Percentiles rank a stretch among this genome's conserved stretches.
phyloP scores from a whole-genome alignment of 1,140 invertebrate genomes.

The Agrypnia vestita region DNA sequence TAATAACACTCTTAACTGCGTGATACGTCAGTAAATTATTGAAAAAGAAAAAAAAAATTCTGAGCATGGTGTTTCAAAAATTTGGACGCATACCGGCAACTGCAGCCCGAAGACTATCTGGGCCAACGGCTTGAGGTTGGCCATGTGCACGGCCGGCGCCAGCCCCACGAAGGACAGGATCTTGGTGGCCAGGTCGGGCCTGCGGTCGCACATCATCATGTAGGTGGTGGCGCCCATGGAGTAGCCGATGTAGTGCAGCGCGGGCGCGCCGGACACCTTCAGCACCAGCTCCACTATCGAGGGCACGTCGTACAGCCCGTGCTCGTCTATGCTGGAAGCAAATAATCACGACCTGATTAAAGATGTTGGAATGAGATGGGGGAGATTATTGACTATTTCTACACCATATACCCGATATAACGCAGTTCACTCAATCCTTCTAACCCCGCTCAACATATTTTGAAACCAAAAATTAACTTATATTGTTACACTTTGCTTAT shows the following conservation, averaged over 20 bases:
- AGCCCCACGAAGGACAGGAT: slow-evolving; percentile 68
- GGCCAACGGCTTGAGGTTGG: slow-evolving; percentile 62
- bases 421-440: no score
- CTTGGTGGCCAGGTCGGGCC: slow-evolving; percentile 75
- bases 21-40: no score
- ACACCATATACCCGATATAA: no score
- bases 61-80: no score
- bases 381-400: no score
- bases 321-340: slow-evolving; percentile 76
- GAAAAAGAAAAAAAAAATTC: no score
- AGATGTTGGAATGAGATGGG: not conserved
- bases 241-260: slow-evolving; percentile 75
- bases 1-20: no score
- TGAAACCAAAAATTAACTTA: no score
- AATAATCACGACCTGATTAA: not conserved
- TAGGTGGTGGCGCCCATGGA: slow-evolving; percentile 78
- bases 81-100: slow-evolving; percentile 45
- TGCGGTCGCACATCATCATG: slow-evolving; percentile 75
- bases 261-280: slow-evolving; percentile 69
- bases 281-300: slow-evolving; percentile 80
- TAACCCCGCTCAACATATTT: no score
- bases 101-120: slow-evolving; percentile 43
- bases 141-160: slow-evolving; percentile 67
- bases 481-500: no score
- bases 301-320: slow-evolving; percentile 80